Base-by-base conservation (phyloP, 2,888 invertebrate genomes). In the Esperia sulphurella region DNA sequence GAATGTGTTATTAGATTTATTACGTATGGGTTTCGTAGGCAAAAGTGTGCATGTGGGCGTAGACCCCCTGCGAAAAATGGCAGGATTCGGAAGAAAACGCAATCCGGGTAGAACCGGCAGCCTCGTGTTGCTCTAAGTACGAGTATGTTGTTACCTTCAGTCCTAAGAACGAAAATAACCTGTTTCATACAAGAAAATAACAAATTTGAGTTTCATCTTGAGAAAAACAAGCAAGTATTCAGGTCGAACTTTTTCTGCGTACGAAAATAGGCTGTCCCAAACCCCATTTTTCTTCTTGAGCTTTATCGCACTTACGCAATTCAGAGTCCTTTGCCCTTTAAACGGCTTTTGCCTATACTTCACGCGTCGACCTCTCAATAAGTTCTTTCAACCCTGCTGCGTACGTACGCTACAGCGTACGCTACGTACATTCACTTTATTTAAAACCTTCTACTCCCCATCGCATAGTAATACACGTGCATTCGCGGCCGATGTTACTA, bases 391-490 rank as follows among this genome's bases (percentile, higher is more conserved):
- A 41, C 45, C 41, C 30, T 37, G 14, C 31, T 35, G 37, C 9
- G 31, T 13, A 10, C 33, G 33, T 33, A 33, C 8, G 10, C 10
- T 10, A 33, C 10, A n/a, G n/a, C n/a, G n/a, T n/a, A n/a, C n/a
- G n/a, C 7, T 35, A 38, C 43, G n/a, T n/a, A n/a, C 52, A 33
- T 52, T 49, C 52, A 51, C 48, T 51, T 48, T n/a, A n/a, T n/a
- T 43, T 39, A n/a, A 28, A 48, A 48, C 48, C 51, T 46, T 46
- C 50, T 10, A 35, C n/a, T 5, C 14, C 30, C 10, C 8, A n/a
- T 9, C 14, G n/a, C 35, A 35, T n/a, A 35, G 35, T n/a, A 35
- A 35, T n/a, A 35, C 10, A n/a, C 35, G 35, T 35, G 35, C 31
- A 9, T 31, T 9, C 31, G 10, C 31, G 31, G 31, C 1, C 10